Conservation (phyloP, 2,797 vertebrate genomes). For the Dipus sagitta region DNA sequence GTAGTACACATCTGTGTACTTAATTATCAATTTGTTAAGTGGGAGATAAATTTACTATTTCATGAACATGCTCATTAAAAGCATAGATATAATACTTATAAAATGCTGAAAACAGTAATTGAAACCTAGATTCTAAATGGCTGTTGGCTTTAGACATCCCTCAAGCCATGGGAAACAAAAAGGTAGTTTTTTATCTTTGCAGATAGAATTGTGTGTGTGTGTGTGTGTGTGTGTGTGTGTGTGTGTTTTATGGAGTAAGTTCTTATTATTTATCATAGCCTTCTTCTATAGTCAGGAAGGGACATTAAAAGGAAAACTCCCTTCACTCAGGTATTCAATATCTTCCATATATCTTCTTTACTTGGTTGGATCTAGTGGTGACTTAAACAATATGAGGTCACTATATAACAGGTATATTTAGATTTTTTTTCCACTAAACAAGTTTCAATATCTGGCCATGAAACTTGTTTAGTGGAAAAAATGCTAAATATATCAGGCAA, state of each 20-base stretch:
- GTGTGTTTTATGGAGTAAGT: constrained; percentile 55
- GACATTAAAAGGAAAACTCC: background rate
- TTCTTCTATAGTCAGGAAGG: background rate
- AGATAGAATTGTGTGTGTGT: background rate
- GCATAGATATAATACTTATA: constrained; percentile 67
- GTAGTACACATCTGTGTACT: constrained; percentile 76
- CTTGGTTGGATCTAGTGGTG: background rate
- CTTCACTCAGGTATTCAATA: background rate
- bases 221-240: too few relatives aligned
- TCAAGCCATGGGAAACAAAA: constrained; percentile 76
- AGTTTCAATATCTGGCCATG: too few relatives aligned
- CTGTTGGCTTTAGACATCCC: constrained; percentile 74
- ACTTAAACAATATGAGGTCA: too few relatives aligned
- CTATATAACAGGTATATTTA: too few relatives aligned
- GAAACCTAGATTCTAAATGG: constrained; percentile 75
- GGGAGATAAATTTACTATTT: constrained; percentile 68
- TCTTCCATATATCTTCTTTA: constrained; percentile 1
- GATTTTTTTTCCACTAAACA: too few relatives aligned
- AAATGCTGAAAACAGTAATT: constrained; percentile 70
- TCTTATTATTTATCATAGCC: constrained; percentile 55
- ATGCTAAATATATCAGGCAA: background rate
- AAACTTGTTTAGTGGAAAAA: too few relatives aligned
- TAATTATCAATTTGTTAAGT: constrained; percentile 78
- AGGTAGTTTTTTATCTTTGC: constrained; percentile 74
- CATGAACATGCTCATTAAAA: constrained; percentile 72